Evolutionary conservation across 2,888 invertebrate genomes (phyloP).

Genomic region (Theodoxus fluviatilis): DNA sequence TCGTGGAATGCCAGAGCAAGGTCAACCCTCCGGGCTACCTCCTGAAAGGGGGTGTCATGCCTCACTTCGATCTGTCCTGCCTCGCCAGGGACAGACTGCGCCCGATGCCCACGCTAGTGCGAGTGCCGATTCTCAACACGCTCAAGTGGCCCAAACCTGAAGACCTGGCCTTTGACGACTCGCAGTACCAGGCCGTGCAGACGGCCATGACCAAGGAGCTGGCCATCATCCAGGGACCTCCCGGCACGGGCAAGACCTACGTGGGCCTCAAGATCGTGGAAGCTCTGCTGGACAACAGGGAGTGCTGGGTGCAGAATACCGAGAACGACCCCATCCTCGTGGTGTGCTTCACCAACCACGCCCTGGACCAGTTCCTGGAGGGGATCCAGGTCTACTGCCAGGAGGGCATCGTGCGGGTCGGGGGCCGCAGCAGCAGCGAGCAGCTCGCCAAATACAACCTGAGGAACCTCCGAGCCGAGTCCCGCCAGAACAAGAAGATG

Average conservation of each 20-base stretch:
- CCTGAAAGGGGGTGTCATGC: slow-evolving; percentile 22
- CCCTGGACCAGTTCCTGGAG: slow-evolving; percentile 43
- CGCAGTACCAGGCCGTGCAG: slow-evolving; percentile 55
- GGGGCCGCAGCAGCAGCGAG: slow-evolving; percentile 50
- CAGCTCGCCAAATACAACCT: slow-evolving; percentile 42
- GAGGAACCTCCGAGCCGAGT: slow-evolving; percentile 29
- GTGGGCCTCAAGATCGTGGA: slow-evolving; percentile 78
- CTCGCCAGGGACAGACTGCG: too few species aligned
- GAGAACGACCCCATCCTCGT: slow-evolving; percentile 52
- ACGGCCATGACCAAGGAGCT: slow-evolving; percentile 58
- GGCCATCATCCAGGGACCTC: slow-evolving; percentile 72
- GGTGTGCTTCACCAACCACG: slow-evolving; percentile 65
- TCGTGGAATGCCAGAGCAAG: slow-evolving; percentile 42
- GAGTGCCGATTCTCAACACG: slow-evolving; percentile 13
- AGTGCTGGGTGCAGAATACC: slow-evolving; percentile 53
- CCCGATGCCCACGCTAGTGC: slow-evolving; percentile 4
- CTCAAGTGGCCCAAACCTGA: slow-evolving; percentile 47
- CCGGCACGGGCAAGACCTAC: slow-evolving; percentile 87
- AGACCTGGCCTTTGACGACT: slow-evolving; percentile 32
- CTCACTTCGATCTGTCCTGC: slow-evolving; percentile 32
- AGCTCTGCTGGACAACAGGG: slow-evolving; percentile 72
- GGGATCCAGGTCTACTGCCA: slow-evolving; percentile 42
- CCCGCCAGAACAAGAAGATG: slow-evolving; percentile 27
- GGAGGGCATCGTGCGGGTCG: slow-evolving; percentile 54
- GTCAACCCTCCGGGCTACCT: slow-evolving; percentile 44